phyloP scores from a whole-genome alignment of 2,113 vertebrate species.

The sheep (Ovis aries) region ARS-UI_Ramb_v3.0 NC_056076.1:7001001-7001500 shows the following conservation, averaged over 20 bases:
- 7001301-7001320: constrained; percentile 28
- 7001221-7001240: not conserved
- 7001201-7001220: not conserved
- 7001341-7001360: constrained; percentile 8
- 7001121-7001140: not conserved
- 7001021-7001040: not conserved
- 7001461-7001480: not conserved
- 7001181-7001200: not conserved
- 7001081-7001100: not conserved
- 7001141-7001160: not conserved
- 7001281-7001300: not conserved
- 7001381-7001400: not conserved
- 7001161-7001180: not conserved
- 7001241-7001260: not conserved
- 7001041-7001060: not conserved
- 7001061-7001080: not conserved
- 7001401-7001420: not conserved
- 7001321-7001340: constrained; percentile 26
- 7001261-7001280: not conserved
- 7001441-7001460: not conserved
- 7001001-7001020: not conserved
- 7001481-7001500: not conserved
- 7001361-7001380: constrained; percentile 11
- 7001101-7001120: not conserved
- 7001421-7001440: not conserved